Conservation (phyloP, 2,113 vertebrate genomes). For the Piaya cayana region DNA sequence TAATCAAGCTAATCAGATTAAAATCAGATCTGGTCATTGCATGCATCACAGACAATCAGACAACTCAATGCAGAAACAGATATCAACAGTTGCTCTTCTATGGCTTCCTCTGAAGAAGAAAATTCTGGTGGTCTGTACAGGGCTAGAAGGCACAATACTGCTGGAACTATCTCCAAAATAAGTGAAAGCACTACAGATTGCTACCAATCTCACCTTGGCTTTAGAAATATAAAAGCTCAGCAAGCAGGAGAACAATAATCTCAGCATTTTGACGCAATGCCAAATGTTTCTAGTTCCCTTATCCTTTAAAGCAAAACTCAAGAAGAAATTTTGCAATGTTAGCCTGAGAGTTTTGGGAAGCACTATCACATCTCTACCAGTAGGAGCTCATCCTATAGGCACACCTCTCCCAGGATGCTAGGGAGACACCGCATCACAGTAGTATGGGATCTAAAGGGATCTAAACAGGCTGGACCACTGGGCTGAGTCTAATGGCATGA, state of each 20-base stretch:
- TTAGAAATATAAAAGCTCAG: neutral
- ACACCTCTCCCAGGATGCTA: neutral
- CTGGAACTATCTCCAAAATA: neutral
- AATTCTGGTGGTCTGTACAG: neutral
- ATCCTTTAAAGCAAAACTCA: neutral
- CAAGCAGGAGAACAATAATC: neutral
- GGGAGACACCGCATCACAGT: rapidly evolving
- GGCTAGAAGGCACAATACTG: neutral
- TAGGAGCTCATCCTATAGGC: neutral
- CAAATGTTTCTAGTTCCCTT: neutral
- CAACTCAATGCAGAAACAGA: neutral
- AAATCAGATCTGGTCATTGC: neutral
- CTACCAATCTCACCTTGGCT: neutral
- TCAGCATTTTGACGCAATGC: neutral
- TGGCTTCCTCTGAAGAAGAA: neutral
- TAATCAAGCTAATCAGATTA: slow-evolving; percentile 10
- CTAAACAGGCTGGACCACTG: too few species aligned
- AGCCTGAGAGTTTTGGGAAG: neutral
- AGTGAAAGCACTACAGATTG: neutral
- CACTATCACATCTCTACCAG: neutral
- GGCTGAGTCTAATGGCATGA: too few species aligned
- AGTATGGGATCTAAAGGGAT: too few species aligned
- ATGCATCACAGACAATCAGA: neutral
- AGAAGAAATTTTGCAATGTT: neutral
- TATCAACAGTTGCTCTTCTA: neutral